phyloP scores from a whole-genome alignment of 2,888 invertebrate species.

The Polydesmus complanatus region DNA sequence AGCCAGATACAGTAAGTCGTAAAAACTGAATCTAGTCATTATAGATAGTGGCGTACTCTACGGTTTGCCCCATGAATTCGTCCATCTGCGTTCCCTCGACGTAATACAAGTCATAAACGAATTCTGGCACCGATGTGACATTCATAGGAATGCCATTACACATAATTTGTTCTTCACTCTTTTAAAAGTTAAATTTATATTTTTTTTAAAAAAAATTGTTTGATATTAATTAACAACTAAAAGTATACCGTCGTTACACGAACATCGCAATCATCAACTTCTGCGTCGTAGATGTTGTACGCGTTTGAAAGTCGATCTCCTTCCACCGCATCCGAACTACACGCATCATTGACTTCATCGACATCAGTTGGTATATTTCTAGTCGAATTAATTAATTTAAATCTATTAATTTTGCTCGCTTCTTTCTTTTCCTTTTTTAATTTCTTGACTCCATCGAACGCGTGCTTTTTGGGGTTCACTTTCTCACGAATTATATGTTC shows the following conservation, averaged over 20 bases:
- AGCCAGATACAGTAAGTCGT: neutral
- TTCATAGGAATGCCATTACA: neutral
- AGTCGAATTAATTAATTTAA: neutral
- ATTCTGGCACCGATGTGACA: neutral
- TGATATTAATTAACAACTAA: too few relatives aligned
- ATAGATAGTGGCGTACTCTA: too few relatives aligned
- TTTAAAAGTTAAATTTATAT: neutral
- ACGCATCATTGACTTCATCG: neutral
- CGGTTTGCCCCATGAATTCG: neutral
- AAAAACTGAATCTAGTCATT: too few relatives aligned
- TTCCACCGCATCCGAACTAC: neutral
- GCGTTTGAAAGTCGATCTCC: too few relatives aligned
- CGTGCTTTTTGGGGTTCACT: neutral
- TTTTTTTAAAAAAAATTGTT: too few relatives aligned
- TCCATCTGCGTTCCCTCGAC: neutral
- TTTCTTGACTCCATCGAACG: neutral
- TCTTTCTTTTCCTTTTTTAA: neutral
- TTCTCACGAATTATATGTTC: too few relatives aligned
- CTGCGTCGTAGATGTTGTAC: neutral
- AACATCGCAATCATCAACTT: neutral
- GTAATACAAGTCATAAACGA: constrained; percentile 1
- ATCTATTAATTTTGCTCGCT: neutral
- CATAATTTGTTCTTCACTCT: neutral
- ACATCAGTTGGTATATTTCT: neutral
- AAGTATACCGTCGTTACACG: neutral